Evolutionary conservation across 2,888 invertebrate species (phyloP).

Genomic region (Rhagonycha lutea): DNA sequence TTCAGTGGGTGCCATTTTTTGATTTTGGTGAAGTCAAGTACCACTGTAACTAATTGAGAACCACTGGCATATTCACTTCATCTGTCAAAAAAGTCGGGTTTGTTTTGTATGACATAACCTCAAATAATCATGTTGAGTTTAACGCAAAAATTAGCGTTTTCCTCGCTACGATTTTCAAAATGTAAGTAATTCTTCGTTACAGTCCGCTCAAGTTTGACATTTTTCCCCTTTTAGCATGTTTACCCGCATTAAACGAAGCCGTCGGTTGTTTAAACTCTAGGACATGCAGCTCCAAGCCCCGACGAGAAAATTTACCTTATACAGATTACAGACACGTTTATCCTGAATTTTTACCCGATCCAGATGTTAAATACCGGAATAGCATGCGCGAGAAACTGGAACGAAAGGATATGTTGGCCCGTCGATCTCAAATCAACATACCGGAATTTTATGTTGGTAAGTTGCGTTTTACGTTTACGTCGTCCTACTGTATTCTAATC

Average conservation of each 20-base stretch:
- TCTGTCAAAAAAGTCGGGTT: neutral
- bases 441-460: constrained; percentile 98
- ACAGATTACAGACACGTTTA: constrained; percentile 72
- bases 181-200: neutral
- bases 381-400: constrained; percentile 84
- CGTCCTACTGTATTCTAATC: neutral
- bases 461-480: constrained; percentile 42
- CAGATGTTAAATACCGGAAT: constrained; percentile 78
- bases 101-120: neutral
- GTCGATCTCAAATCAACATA: constrained; percentile 81
- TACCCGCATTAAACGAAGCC: neutral
- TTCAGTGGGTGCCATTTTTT: too few species aligned
- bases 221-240: neutral
- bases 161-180: neutral
- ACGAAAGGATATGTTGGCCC: constrained; percentile 87
- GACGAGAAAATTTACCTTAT: constrained; percentile 32
- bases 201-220: too few species aligned
- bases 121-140: neutral
- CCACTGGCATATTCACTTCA: neutral
- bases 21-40: too few species aligned
- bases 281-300: neutral
- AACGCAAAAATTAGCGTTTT: neutral
- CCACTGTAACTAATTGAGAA: too few species aligned
- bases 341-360: constrained; percentile 92
- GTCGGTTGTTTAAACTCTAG: neutral